Percentiles rank a stretch among this genome's conserved stretches.
These are phyloP conservation scores for Thamnophis sirtalis DNA, from an alignment of 2,113 vertebrate species.

Conservation along the genomic window DNA sequence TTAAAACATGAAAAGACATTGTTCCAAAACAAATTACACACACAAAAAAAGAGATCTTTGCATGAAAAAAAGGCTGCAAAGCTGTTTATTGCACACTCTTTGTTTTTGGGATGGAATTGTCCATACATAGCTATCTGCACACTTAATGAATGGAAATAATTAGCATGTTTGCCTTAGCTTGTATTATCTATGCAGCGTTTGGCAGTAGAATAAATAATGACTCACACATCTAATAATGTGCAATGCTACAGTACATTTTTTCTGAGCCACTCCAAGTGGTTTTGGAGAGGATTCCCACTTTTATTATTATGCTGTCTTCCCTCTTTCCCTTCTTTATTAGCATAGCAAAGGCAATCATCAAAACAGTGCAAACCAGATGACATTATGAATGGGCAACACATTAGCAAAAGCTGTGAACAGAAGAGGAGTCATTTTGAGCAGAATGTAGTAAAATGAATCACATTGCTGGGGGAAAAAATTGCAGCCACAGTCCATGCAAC, in stretches of 20 bases:
- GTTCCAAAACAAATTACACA: neutral
- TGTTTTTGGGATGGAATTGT: slow-evolving; percentile 24
- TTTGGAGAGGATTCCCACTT: slow-evolving; percentile 56
- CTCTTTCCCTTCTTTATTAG: slow-evolving; percentile 42
- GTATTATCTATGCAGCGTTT: slow-evolving; percentile 66
- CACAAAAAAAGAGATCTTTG: slow-evolving; percentile 14
- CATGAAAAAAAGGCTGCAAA: slow-evolving; percentile 26
- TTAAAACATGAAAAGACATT: slow-evolving; percentile 58
- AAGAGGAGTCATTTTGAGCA: slow-evolving; percentile 52
- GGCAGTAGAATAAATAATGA: slow-evolving; percentile 64
- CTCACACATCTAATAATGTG: slow-evolving; percentile 57
- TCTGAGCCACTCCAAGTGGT: slow-evolving; percentile 30
- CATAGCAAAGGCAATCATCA: slow-evolving; percentile 52
- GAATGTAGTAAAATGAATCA: slow-evolving; percentile 20
- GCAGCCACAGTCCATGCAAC: neutral
- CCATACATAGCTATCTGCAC: slow-evolving; percentile 42
- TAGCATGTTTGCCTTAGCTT: slow-evolving; percentile 60
- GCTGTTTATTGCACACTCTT: slow-evolving; percentile 41
- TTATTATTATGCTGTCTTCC: slow-evolving; percentile 38
- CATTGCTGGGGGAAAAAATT: neutral
- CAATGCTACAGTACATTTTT: slow-evolving; percentile 55
- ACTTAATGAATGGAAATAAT: slow-evolving; percentile 62
- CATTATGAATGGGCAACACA: slow-evolving; percentile 42
- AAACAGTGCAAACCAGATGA: slow-evolving; percentile 51
- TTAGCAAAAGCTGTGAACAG: slow-evolving; percentile 45